These are phyloP conservation scores for Tokudaia tokunoshimensis DNA, from an alignment of 2,797 vertebrate genomes.

Conservation along the genomic window DNA sequence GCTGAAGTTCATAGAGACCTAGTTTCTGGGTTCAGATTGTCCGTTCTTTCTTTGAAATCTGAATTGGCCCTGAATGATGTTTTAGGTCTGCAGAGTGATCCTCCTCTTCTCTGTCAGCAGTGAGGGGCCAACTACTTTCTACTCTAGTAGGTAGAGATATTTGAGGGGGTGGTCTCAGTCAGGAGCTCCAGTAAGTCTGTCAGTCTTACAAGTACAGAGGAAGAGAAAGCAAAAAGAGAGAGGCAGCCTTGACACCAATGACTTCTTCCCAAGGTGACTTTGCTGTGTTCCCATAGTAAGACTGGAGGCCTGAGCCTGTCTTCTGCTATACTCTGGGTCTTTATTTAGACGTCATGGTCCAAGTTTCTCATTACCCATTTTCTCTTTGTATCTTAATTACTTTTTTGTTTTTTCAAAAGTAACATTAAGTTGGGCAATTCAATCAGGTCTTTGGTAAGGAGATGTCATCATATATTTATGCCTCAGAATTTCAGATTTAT, in stretches of 20 bases:
- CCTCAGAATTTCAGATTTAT: slow-evolving; percentile 49
- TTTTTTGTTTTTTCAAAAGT: slow-evolving; percentile 52
- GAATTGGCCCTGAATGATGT: slow-evolving; percentile 7
- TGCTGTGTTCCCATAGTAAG: neutral
- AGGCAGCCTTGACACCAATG: neutral
- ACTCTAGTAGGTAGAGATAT: neutral
- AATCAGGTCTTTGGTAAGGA: slow-evolving; percentile 48
- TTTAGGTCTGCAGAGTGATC: neutral
- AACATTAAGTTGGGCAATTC: slow-evolving; percentile 52
- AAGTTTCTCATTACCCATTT: slow-evolving; percentile 9
- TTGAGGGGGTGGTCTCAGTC: neutral
- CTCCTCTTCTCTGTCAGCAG: neutral
- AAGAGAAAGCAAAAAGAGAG: neutral
- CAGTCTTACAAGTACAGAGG: neutral
- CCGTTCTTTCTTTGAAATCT: neutral
- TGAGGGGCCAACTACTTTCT: neutral
- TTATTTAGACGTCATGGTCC: neutral
- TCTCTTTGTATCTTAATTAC: slow-evolving; percentile 4
- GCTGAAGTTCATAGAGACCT: neutral
- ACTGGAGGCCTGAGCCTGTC: neutral
- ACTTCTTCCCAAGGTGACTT: neutral
- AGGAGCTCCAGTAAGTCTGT: neutral
- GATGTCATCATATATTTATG: neutral
- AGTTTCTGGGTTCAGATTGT: slow-evolving; percentile 30
- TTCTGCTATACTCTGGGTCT: neutral